A percentile compares a stretch with the other conserved stretches of the same genome.
Conservation (phyloP, 1,140 invertebrate species). For the Drosophila neocordata region DNA sequence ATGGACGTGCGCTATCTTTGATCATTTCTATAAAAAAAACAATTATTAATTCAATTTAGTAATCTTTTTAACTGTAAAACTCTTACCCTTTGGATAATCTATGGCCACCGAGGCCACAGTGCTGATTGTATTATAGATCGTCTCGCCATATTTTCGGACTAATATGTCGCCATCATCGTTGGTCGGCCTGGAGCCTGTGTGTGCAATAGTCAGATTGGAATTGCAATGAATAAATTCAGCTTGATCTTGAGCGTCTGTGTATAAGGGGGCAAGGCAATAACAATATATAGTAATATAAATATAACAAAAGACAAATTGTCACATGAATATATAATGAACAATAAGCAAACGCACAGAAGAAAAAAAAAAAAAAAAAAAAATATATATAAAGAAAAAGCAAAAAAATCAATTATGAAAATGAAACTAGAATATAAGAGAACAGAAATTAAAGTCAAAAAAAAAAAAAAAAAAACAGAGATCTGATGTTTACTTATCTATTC, state of each 20-base stretch:
- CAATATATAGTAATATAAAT: neutral
- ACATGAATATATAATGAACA: neutral
- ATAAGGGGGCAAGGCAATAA: neutral
- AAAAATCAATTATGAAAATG: too few species aligned
- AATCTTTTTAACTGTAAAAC: neutral
- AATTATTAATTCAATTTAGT: too few species aligned
- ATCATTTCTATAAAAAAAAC: conserved; percentile 85
- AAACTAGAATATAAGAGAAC: too few species aligned
- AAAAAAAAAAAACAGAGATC: too few species aligned
- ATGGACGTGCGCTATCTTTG: conserved; percentile 90
- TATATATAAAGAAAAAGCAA: too few species aligned
- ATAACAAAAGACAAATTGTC: neutral
- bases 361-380: too few species aligned
- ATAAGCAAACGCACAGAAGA: too few species aligned
- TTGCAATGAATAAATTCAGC: conserved; percentile 38
- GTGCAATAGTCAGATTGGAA: conserved; percentile 45
- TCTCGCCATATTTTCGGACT: conserved; percentile 87
- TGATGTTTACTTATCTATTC: too few species aligned
- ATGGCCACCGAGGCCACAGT: conserved; percentile 85
- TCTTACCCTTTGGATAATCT: conserved; percentile 80
- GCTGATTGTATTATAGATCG: conserved; percentile 86
- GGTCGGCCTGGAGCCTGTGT: conserved; percentile 41
- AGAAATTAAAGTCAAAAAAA: too few species aligned
- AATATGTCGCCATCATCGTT: conserved; percentile 84
- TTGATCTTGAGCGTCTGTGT: conserved; percentile 40